Evolutionary conservation across 2,797 vertebrate species (phyloP).

Genomic region (Myripristis murdjan): DNA sequence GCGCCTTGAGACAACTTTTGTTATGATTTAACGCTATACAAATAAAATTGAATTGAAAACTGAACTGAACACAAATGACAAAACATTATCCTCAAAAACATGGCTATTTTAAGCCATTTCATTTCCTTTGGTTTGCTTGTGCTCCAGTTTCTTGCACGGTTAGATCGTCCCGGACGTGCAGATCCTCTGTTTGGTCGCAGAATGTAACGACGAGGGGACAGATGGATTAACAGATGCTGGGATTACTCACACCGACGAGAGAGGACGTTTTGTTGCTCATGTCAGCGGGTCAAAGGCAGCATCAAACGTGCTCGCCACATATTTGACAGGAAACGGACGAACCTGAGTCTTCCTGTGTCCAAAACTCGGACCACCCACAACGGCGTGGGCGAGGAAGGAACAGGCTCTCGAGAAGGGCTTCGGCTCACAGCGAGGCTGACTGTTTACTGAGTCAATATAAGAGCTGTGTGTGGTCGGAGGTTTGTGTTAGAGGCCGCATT

Average conservation of each 20-base stretch:
- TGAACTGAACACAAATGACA: neutral
- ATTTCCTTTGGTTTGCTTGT: neutral
- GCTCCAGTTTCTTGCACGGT: neutral
- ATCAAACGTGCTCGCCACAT: neutral
- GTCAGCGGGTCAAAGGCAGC: neutral
- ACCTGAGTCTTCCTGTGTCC: conserved; percentile 5
- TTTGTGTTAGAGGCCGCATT: neutral
- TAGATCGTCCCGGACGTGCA: neutral
- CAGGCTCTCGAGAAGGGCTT: neutral
- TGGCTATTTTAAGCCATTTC: neutral
- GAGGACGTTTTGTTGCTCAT: neutral
- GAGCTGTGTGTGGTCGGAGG: conserved; percentile 38
- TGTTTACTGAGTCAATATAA: conserved; percentile 25
- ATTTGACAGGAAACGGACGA: neutral
- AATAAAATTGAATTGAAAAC: too few relatives aligned
- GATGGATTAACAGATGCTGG: neutral
- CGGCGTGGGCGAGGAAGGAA: neutral
- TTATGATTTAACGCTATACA: too few relatives aligned
- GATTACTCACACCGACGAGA: neutral
- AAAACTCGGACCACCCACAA: conserved; percentile 41
- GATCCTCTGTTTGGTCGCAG: neutral
- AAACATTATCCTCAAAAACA: conserved; percentile 1
- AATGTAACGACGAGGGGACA: neutral
- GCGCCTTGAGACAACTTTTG: too few relatives aligned
- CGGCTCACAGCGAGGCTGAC: conserved; percentile 9